These are phyloP conservation scores for Triplophysa siluroides DNA, from an alignment of 2,113 vertebrate genomes.

Conservation along the genomic window DNA sequence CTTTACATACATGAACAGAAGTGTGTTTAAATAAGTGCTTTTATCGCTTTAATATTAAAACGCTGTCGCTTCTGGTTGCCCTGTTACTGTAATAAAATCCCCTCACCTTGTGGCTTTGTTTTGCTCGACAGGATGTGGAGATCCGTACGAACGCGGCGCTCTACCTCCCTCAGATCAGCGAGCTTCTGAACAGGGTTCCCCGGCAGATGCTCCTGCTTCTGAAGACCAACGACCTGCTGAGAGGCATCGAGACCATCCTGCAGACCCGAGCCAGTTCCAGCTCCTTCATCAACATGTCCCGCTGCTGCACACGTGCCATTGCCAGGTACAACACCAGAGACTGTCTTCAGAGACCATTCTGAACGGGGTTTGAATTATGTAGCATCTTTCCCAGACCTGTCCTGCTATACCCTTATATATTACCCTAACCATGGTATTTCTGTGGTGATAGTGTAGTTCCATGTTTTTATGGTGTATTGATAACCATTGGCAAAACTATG, in stretches of 20 bases:
- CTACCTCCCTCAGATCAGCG: constrained; percentile 95
- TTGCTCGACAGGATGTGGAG: constrained; percentile 79
- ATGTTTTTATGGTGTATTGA: too few relatives aligned
- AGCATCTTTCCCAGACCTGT: too few relatives aligned
- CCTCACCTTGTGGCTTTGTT: not conserved
- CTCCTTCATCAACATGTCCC: constrained; percentile 96
- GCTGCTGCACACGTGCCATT: constrained; percentile 87
- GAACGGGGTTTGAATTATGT: too few relatives aligned
- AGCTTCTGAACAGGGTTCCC: constrained; percentile 86
- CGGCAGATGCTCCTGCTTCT: constrained; percentile 95
- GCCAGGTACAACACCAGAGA: constrained; percentile 70
- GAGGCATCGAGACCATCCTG: constrained; percentile 88
- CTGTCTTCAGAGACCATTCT: too few relatives aligned
- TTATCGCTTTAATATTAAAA: not conserved
- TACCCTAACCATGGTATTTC: too few relatives aligned
- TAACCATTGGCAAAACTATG: too few relatives aligned
- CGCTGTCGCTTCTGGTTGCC: not conserved
- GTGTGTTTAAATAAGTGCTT: not conserved
- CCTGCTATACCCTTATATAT: too few relatives aligned
- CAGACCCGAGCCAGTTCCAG: constrained; percentile 86
- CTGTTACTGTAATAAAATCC: not conserved
- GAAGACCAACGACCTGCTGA: constrained; percentile 95
- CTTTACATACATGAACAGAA: not conserved
- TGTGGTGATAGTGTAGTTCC: too few relatives aligned
- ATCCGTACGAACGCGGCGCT: constrained; percentile 84